Percentiles rank a stretch among this genome's conserved stretches.
phyloP scores from a whole-genome alignment of 2,113 vertebrate genomes.

The Polypterus bichir region DNA sequence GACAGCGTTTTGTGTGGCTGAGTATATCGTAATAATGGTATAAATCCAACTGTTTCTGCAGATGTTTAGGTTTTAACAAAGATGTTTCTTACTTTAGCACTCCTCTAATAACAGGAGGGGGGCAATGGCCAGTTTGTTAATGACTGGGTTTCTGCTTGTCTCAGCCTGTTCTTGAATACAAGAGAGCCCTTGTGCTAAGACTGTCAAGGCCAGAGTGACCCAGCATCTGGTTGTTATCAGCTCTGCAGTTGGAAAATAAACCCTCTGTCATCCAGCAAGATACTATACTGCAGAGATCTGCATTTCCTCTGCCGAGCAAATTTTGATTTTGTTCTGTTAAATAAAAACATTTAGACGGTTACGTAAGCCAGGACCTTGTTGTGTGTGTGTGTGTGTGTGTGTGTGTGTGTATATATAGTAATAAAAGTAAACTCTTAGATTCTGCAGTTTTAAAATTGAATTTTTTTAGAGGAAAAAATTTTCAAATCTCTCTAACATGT shows the following conservation, averaged over 20 bases:
- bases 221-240: constrained; percentile 29
- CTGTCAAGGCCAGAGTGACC: constrained; percentile 4
- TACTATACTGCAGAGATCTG: constrained; percentile 1
- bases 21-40: too few relatives aligned
- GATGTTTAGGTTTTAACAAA: too few relatives aligned
- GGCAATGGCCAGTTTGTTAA: constrained; percentile 8
- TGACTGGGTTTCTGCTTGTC: constrained; percentile 14
- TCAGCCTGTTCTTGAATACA: constrained; percentile 11
- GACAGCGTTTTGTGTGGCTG: too few relatives aligned
- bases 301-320: constrained; percentile 8
- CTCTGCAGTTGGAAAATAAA: constrained; percentile 18
- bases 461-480: too few relatives aligned
- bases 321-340: not conserved
- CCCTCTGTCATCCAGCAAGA: constrained; percentile 5
- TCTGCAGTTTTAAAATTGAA: too few relatives aligned
- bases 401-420: too few relatives aligned
- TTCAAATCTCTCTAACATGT: too few relatives aligned
- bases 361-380: not conserved
- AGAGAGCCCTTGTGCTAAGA: constrained; percentile 14
- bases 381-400: too few relatives aligned
- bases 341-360: constrained; percentile 7
- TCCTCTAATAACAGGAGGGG: too few relatives aligned
- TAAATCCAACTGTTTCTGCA: too few relatives aligned
- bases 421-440: too few relatives aligned
- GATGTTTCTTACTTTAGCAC: too few relatives aligned